Conservation (phyloP, 2,113 vertebrate genomes). For the Chamaea fasciata region DNA sequence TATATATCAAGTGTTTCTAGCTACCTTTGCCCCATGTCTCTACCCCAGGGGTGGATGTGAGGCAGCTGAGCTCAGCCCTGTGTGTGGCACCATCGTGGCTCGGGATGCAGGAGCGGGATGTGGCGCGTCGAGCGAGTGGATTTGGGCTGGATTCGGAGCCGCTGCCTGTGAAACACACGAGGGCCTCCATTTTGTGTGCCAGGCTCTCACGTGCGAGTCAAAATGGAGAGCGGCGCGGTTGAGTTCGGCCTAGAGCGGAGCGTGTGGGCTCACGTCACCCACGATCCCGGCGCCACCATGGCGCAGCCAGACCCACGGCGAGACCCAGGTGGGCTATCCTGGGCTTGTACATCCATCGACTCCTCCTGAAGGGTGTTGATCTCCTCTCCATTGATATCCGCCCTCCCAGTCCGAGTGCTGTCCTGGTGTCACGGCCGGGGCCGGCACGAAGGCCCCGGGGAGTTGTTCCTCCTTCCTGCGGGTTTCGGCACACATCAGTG, state of each 20-base stretch:
- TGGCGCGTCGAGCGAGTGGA: fast-evolving
- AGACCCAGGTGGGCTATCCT: not conserved
- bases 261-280: fast-evolving
- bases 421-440: fast-evolving
- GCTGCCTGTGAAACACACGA: not conserved
- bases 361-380: not conserved
- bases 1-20: not conserved
- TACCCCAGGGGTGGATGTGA: not conserved
- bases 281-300: fast-evolving
- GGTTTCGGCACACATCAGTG: not conserved
- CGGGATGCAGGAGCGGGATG: fast-evolving
- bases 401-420: fast-evolving
- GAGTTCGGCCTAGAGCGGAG: not conserved
- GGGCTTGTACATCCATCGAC: not conserved
- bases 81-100: fast-evolving
- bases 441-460: fast-evolving
- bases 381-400: not conserved
- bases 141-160: not conserved
- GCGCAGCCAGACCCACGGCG: fast-evolving
- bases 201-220: not conserved
- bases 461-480: not conserved
- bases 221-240: slow-evolving; percentile 26
- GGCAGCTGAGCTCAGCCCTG: not conserved
- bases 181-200: slow-evolving; percentile 60
- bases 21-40: fast-evolving